Conservation (phyloP, 2,888 invertebrate species). For the Agrotis exclamationis region DNA sequence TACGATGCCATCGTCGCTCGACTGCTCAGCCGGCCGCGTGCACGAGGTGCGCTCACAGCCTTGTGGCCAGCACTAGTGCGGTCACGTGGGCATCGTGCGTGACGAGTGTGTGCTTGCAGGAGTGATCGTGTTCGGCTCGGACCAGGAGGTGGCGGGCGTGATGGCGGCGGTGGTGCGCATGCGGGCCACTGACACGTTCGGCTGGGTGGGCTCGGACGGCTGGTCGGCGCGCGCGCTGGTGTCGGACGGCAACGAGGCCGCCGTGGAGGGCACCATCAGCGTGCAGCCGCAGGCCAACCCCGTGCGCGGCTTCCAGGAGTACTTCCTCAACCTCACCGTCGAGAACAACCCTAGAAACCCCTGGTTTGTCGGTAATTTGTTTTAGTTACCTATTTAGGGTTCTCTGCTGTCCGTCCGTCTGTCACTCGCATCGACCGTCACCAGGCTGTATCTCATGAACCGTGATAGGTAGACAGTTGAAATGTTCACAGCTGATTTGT, state of each 20-base stretch:
- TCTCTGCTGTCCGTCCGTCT: too few species aligned
- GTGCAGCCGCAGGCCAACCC: slow-evolving; percentile 98
- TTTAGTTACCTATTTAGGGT: background rate
- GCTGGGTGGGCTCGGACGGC: slow-evolving; percentile 99
- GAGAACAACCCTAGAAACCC: slow-evolving; percentile 97
- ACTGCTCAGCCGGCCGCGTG: slow-evolving; percentile 95
- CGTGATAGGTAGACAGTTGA: too few species aligned
- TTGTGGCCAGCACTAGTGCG: slow-evolving; percentile 67
- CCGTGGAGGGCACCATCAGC: slow-evolving; percentile 95
- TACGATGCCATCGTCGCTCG: slow-evolving; percentile 97
- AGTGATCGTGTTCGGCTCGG: slow-evolving; percentile 98
- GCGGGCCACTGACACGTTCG: slow-evolving; percentile 96
- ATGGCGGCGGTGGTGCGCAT: slow-evolving; percentile 97
- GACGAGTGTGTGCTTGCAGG: slow-evolving; percentile 89
- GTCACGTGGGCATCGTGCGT: slow-evolving; percentile 87
- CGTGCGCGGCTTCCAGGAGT: slow-evolving; percentile 96
- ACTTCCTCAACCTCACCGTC: slow-evolving; percentile 96
- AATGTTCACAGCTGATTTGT: too few species aligned
- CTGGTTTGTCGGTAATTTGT: slow-evolving; percentile 96
- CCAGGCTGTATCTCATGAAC: too few species aligned
- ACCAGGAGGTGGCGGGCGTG: slow-evolving; percentile 98
- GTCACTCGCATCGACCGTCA: too few species aligned
- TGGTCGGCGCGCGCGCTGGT: slow-evolving; percentile 98
- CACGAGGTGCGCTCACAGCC: slow-evolving; percentile 93
- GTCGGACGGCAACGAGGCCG: slow-evolving; percentile 96